Evolutionary conservation across 1,140 invertebrate species (phyloP).

Genomic region (Panulirus ornatus): DNA sequence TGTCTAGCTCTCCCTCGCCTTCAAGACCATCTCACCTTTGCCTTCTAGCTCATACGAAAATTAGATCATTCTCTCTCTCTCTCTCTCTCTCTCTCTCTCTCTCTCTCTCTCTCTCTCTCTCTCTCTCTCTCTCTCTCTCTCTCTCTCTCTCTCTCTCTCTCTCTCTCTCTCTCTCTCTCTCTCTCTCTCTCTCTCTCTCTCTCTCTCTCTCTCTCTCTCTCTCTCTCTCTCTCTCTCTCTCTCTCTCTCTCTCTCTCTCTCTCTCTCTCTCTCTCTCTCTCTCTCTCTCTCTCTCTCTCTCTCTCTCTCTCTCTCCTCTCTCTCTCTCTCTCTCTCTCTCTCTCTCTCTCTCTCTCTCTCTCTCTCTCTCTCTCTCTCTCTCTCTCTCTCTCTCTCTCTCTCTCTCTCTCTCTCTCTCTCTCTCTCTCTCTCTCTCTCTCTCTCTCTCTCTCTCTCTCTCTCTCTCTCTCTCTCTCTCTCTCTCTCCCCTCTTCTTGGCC

Average conservation of each 20-base stretch:
- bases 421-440: too few species aligned
- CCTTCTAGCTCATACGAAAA: too few species aligned
- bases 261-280: conserved; percentile 23
- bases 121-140: neutral
- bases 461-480: too few species aligned
- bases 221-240: conserved; percentile 36
- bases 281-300: neutral
- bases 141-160: neutral
- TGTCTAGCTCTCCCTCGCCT: too few species aligned
- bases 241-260: conserved; percentile 28
- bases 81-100: conserved; percentile 6
- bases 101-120: conserved; percentile 15
- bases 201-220: neutral
- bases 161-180: too few species aligned
- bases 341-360: conserved; percentile 13
- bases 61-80: conserved; percentile 28
- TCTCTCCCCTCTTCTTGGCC: too few species aligned
- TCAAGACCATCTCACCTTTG: too few species aligned
- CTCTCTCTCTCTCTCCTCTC: neutral
- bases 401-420: too few species aligned
- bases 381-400: neutral
- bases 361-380: neutral
- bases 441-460: too few species aligned
- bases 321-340: conserved; percentile 10
- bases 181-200: too few species aligned